Percentiles rank a stretch among this genome's conserved stretches.
Conservation (phyloP, 2,888 invertebrate genomes). For the Sabellastarte sp. region DNA sequence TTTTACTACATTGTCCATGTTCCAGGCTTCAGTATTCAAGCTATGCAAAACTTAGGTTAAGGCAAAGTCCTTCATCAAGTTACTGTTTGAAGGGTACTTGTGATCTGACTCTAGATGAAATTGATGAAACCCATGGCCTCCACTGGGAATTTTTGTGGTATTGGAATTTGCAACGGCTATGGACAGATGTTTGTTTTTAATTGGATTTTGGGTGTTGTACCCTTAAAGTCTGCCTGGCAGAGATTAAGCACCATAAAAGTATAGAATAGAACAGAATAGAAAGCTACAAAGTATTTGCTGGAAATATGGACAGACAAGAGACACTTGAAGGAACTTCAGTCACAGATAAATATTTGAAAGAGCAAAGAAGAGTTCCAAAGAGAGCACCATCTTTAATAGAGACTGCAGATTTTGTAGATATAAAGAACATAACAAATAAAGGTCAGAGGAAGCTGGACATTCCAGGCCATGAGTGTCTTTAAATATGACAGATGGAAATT, state of each 20-base stretch:
- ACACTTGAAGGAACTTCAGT: background rate
- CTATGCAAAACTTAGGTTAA: background rate
- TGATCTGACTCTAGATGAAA: background rate
- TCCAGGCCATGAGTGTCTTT: background rate
- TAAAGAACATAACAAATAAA: background rate
- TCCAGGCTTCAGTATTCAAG: too few species aligned
- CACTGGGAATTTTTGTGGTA: too few species aligned
- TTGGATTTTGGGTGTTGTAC: too few species aligned
- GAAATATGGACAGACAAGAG: background rate
- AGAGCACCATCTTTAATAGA: background rate
- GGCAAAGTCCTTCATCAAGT: background rate
- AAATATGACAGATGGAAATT: constrained; percentile 3
- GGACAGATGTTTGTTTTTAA: too few species aligned
- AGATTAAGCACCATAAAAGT: too few species aligned
- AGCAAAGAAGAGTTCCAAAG: background rate
- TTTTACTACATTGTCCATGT: too few species aligned
- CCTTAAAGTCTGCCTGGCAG: too few species aligned
- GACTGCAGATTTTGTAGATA: constrained; percentile 8
- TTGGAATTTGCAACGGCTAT: too few species aligned
- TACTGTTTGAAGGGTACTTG: background rate
- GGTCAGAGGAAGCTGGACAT: background rate
- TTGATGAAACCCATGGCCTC: background rate
- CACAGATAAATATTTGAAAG: background rate
- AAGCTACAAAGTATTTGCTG: background rate
- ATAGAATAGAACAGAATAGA: too few species aligned